A percentile compares a stretch with the other conserved stretches of the same genome.
Evolutionary conservation across 2,113 vertebrate genomes (phyloP).

Genomic region (Rutilus rutilus): DNA sequence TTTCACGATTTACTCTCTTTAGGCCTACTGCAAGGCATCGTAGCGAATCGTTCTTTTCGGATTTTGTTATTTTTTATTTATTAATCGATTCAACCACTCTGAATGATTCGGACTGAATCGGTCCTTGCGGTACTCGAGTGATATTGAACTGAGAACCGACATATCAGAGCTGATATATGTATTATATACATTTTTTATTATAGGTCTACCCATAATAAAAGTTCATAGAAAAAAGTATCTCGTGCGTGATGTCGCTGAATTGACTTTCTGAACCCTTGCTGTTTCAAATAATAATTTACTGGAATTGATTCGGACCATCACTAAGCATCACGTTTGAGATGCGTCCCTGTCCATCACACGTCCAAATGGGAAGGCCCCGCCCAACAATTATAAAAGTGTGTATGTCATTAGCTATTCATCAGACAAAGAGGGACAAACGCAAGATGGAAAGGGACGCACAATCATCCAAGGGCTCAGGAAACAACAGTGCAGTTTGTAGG

Average conservation of each 20-base stretch:
- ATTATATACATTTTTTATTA: no score
- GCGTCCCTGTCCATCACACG: background rate
- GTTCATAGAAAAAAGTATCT: background rate
- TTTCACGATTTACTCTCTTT: background rate
- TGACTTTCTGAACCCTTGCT: background rate
- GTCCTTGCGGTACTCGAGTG: background rate
- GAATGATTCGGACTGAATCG: background rate
- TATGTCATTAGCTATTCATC: background rate
- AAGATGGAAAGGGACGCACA: constrained; percentile 55
- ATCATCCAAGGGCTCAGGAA: background rate
- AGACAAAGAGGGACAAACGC: background rate
- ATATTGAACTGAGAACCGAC: background rate
- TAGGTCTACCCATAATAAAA: background rate
- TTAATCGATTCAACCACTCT: background rate
- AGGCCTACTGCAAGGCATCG: background rate
- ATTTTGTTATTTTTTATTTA: background rate
- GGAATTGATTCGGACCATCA: background rate
- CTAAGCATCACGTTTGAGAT: background rate
- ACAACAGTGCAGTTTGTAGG: constrained; percentile 66
- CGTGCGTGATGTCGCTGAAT: background rate
- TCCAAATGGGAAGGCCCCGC: background rate
- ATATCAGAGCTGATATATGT: background rate
- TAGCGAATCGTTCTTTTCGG: background rate
- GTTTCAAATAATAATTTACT: background rate
- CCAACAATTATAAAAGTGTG: constrained; percentile 43